Evolutionary conservation across 2,888 invertebrate genomes (phyloP), one percentile per base, ranked within the genome.

Genomic region (Saturnia japonica): DNA sequence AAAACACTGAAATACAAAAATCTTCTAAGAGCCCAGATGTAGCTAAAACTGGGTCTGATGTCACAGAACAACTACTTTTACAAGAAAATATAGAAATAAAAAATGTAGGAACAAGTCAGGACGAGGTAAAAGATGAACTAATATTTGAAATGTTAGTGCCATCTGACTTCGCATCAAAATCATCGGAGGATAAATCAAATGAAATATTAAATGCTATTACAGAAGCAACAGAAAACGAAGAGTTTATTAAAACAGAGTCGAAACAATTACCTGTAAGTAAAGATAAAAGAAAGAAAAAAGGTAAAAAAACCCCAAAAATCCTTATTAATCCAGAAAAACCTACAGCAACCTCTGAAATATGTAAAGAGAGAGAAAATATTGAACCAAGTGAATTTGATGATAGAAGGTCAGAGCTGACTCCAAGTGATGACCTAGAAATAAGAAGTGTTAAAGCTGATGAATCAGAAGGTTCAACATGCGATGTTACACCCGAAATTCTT

Each of bases 401-500:
- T 69, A 67, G 67, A 68, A 47, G 75, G 72, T 62, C 73, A 42
- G 4, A 72, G 76, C 19, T 73, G 64, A 69, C 72, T 74, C 40
- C 68, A 34, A 34, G 8, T 54, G 76, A 79, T 70, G 80, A 82
- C 25, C 76, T 82, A 69, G 83, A 85, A 77, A 82, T 82, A 40
- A 77, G 77, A 67, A 83, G 79, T 73, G 72, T 81, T 2, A 84
- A 81, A 76, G 72, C 79, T 34, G 85, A 85, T 43, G 86, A 86
- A 73, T 74, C 83, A 12, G 82, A 87, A 73, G 76, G 79, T 25
- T 80, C 80, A 22, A 72, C 76, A 71, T 84, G 80, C 77, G 87
- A 88, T n/a, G 74, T 77, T 1, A 79, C 84, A 34, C 90, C 93
- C 43, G 91, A 91, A 74, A 84, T 93, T 25, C 84, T 88, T 25